A percentile compares a stretch with the other conserved stretches of the same genome.
Conservation (phyloP, 2,113 vertebrate species). For the Menura novaehollandiae region DNA sequence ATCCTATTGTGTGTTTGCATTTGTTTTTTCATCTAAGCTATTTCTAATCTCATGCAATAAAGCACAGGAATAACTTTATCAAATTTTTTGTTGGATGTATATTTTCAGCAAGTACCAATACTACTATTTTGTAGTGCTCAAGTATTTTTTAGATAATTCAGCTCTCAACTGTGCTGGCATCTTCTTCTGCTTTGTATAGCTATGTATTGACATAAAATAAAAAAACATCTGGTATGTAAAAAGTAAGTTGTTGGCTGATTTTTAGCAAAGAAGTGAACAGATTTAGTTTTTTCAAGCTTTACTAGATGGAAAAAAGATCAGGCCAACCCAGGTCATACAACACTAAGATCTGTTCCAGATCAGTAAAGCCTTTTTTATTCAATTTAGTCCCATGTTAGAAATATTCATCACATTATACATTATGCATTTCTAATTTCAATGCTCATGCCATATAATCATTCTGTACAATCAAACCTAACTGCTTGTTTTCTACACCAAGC, state of each 20-base stretch:
- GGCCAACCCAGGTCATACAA: not conserved
- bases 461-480: constrained; percentile 39
- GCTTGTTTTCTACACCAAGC: not conserved
- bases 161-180: constrained; percentile 8
- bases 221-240: constrained; percentile 13
- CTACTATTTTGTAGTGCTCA: constrained; percentile 11
- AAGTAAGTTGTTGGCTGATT: not conserved
- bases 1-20: not conserved
- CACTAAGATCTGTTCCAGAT: constrained; percentile 22
- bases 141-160: constrained; percentile 36
- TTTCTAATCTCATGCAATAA: not conserved
- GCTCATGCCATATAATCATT: constrained; percentile 48
- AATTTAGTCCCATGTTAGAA: constrained; percentile 35
- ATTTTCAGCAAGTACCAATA: constrained; percentile 20
- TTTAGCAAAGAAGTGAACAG: not conserved
- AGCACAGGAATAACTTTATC: not conserved
- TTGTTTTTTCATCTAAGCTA: not conserved
- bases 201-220: constrained; percentile 16
- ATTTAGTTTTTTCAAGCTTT: not conserved
- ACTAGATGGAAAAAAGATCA: not conserved
- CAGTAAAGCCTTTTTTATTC: constrained; percentile 7
- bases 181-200: not conserved
- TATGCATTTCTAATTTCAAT: constrained; percentile 44
- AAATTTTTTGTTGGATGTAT: not conserved
- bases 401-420: constrained; percentile 37